These are phyloP conservation scores for Diorhabda sublineata DNA, from an alignment of 1,140 invertebrate species.

Conservation along the genomic window DNA sequence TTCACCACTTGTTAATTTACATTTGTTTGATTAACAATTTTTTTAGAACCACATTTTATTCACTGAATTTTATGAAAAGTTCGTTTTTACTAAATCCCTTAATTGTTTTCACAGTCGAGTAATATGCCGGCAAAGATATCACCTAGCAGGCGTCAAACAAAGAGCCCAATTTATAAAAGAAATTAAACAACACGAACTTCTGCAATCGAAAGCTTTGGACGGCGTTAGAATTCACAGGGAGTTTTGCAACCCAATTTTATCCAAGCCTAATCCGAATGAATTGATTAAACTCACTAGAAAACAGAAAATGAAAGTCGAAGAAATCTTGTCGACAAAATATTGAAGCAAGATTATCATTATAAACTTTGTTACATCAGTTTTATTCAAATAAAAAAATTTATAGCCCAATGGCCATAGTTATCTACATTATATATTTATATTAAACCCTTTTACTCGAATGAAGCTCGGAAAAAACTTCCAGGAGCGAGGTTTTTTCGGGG, in stretches of 20 bases:
- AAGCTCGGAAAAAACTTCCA: too few relatives aligned
- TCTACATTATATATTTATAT: too few relatives aligned
- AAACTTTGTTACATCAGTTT: too few relatives aligned
- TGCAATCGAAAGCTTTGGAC: constrained; percentile 39
- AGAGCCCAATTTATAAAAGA: constrained; percentile 39
- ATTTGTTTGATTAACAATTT: too few relatives aligned
- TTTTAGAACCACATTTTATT: too few relatives aligned
- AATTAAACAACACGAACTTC: constrained; percentile 36
- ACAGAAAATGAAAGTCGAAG: constrained; percentile 22
- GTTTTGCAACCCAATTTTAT: constrained; percentile 39
- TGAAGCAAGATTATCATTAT: not conserved
- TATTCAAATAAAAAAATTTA: too few relatives aligned
- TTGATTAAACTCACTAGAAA: constrained; percentile 33
- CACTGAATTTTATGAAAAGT: too few relatives aligned
- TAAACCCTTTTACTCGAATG: too few relatives aligned
- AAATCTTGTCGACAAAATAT: constrained; percentile 14
- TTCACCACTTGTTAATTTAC: too few relatives aligned
- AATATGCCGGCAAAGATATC: constrained; percentile 42
- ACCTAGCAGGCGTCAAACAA: constrained; percentile 30
- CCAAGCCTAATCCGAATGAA: constrained; percentile 26
- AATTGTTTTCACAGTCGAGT: constrained; percentile 36
- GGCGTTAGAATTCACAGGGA: constrained; percentile 41
- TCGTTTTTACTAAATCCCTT: not conserved
- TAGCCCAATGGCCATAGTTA: too few relatives aligned
- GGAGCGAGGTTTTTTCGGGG: too few relatives aligned